Conservation (phyloP, 2,113 vertebrate species). For the Rostratula benghalensis region DNA sequence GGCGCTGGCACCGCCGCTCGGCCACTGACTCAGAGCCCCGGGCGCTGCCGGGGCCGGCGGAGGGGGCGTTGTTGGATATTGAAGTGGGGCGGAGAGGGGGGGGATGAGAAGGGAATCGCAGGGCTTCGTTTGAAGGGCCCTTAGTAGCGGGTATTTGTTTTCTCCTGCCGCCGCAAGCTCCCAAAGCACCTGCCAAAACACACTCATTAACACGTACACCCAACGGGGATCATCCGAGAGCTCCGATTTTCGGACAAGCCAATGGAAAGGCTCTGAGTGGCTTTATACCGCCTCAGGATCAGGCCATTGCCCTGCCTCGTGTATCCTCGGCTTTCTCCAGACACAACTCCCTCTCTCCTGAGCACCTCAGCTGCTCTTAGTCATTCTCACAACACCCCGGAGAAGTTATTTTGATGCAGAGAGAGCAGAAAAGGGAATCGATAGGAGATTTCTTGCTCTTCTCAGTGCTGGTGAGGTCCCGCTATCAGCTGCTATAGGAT, state of each 20-base stretch:
- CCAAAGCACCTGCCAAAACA: conserved; percentile 43
- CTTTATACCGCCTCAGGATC: conserved; percentile 19
- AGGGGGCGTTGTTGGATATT: not conserved
- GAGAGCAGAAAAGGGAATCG: not conserved
- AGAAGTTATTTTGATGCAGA: not conserved
- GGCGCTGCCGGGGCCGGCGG: not conserved
- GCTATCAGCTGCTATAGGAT: not conserved
- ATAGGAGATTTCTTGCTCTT: accelerated
- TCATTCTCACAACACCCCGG: conserved; percentile 1
- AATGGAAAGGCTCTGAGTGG: not conserved
- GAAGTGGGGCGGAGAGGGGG: not conserved
- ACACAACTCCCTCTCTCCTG: not conserved
- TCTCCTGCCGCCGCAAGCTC: not conserved
- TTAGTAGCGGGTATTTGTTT: not conserved
- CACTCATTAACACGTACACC: not conserved
- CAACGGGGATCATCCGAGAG: conserved; percentile 7
- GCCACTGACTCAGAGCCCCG: not conserved
- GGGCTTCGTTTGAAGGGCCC: not conserved
- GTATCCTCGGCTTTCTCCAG: not conserved
- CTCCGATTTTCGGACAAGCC: not conserved
- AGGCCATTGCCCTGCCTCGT: not conserved
- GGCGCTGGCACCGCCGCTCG: not conserved
- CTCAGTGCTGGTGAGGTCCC: not conserved
- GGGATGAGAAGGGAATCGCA: not conserved
- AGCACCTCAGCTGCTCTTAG: not conserved